Base-by-base conservation (phyloP, 23 tunicate species). In the Diplosoma virens region DNA sequence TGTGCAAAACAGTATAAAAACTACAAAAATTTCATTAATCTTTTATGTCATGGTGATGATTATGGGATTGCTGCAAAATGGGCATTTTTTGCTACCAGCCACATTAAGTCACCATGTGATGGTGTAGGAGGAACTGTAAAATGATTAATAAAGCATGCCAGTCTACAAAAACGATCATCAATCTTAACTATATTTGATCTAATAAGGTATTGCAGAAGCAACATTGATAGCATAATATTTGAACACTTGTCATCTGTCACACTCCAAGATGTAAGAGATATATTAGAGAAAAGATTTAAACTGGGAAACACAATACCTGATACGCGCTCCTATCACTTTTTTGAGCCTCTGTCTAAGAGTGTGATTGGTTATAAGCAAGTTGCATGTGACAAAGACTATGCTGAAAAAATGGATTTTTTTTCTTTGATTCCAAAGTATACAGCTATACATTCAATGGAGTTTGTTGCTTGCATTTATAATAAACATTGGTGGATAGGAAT, bases 1-100 rank as follows among this genome's bases (percentile, higher is more conserved):
- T 67, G 50, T 67, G 74, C 74, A 3, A 3, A 5, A 6, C 74
- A 67, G 52, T 67, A 67, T 21, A 67, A 67, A 67, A 67, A 67
- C 52, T 67, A 35, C 74, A 67, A 67, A 36, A 67, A 67, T 67
- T 25, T 67, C 18, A 18, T 67, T 2, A 67, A 67, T 23, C 52
- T 67, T 17, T 35, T 50, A 14, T 35, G 6, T 23, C 74, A 67
- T 23, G 21, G 36, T 17, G 11, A 3, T 3, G 74, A 67, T 67
- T 67, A 33, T 67, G 52, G 30, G 3, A 3, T 67, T 2, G 7
- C 7, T 2, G 74, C 74, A 16, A 11, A 25, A 4, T 63, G 70
- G 52, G 24, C 23, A 11, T 67, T 67, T 36, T 67, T 35, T 37
- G 74, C 74, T 6, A 67, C 50, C 2, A 34, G 52, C 17, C 74